Conservation (phyloP, 1,140 invertebrate genomes). For the Cydia splendana region DNA sequence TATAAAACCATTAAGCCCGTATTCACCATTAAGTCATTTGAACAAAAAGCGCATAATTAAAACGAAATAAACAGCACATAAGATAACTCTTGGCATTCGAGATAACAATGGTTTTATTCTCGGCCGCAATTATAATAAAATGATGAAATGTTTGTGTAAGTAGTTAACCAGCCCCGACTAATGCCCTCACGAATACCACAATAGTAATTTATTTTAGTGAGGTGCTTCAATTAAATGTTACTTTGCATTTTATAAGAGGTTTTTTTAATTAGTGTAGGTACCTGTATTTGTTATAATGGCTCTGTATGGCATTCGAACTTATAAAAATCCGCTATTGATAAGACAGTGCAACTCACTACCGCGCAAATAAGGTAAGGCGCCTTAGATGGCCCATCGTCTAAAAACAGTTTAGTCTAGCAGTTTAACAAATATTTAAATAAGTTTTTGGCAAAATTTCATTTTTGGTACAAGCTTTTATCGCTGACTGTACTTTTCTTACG, state of each 20-base stretch:
- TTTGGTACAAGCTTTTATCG: too few relatives aligned
- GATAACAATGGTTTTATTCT: conserved; percentile 56
- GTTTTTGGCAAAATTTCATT: too few relatives aligned
- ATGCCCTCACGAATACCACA: conserved; percentile 11
- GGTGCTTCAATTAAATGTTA: conserved; percentile 8
- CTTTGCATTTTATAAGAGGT: not conserved
- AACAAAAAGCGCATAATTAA: conserved; percentile 60
- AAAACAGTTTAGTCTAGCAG: too few relatives aligned
- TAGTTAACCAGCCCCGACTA: conserved; percentile 21
- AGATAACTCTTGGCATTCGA: conserved; percentile 45
- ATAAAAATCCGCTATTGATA: too few relatives aligned
- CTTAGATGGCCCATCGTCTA: too few relatives aligned
- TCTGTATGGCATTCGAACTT: not conserved
- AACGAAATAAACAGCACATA: conserved; percentile 62
- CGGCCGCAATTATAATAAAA: conserved; percentile 57
- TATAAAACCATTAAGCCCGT: conserved; percentile 54
- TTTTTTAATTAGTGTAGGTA: not conserved
- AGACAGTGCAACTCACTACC: too few relatives aligned
- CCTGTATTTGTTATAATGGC: not conserved
- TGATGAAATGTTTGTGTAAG: conserved; percentile 20
- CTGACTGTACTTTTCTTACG: too few relatives aligned
- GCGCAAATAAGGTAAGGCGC: too few relatives aligned
- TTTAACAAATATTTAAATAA: too few relatives aligned
- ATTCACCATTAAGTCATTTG: conserved; percentile 57
- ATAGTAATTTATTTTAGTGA: conserved; percentile 28